A percentile compares a stretch with the other conserved stretches of the same genome.
Conservation (phyloP, 2,888 invertebrate species). For the Ophion ellenae region DNA sequence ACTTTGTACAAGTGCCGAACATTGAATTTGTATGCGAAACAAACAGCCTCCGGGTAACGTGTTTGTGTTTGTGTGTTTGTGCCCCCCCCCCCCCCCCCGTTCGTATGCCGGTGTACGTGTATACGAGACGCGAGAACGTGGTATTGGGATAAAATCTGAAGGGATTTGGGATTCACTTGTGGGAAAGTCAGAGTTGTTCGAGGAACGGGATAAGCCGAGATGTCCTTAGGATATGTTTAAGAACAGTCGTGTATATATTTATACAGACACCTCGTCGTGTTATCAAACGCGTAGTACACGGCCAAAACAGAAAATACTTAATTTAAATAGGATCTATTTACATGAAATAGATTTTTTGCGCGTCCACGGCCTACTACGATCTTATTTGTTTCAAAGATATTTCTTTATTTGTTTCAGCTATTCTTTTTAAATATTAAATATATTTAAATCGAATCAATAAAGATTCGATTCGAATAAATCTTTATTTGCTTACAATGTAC, state of each 20-base stretch:
- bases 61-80: neutral
- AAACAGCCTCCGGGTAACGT: slow-evolving; percentile 17
- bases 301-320: too few species aligned
- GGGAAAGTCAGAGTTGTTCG: neutral
- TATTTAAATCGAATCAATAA: too few species aligned
- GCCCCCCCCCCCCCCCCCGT: neutral
- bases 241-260: neutral
- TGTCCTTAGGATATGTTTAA: neutral
- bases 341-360: too few species aligned
- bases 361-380: too few species aligned
- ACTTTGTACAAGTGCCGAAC: slow-evolving; percentile 46
- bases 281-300: too few species aligned
- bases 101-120: neutral
- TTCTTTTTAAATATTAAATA: too few species aligned
- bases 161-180: neutral
- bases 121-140: neutral
- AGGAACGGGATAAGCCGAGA: neutral
- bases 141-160: neutral
- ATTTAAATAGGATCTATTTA: too few species aligned
- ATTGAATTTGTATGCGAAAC: slow-evolving; percentile 48
- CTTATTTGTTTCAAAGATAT: too few species aligned
- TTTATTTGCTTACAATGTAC: too few species aligned
- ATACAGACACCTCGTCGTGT: neutral
- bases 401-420: too few species aligned
- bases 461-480: too few species aligned